phyloP scores from a whole-genome alignment of 2,797 vertebrate genomes.

The Xiphorhynchus erythropygius region DNA sequence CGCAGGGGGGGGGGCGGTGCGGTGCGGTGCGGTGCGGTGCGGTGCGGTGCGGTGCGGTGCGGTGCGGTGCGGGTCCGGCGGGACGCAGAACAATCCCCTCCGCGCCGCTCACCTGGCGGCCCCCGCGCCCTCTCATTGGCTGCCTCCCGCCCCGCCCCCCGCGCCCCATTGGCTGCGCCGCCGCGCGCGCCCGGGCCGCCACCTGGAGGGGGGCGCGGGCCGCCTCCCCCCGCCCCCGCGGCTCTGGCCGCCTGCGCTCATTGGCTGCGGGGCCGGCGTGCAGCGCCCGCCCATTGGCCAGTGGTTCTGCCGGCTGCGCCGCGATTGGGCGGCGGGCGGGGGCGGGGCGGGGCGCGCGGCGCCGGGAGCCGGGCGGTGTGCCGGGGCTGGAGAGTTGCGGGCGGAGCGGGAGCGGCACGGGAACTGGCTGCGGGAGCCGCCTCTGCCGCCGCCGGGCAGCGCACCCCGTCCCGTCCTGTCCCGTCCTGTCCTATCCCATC shows the following conservation, averaged over 20 bases:
- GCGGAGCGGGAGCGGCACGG: not conserved
- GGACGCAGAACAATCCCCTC: too few relatives aligned
- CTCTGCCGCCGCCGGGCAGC: accelerated
- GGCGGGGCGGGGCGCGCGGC: not conserved
- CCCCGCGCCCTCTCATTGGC: not conserved
- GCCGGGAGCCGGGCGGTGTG: slow-evolving; percentile 27
- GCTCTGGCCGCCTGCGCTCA: not conserved
- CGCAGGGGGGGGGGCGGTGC: too few relatives aligned
- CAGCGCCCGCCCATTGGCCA: not conserved
- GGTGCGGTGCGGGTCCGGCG: too few relatives aligned
- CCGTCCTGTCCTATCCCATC: too few relatives aligned
- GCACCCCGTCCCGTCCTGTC: not conserved
- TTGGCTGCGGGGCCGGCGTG: not conserved
- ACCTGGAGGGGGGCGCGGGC: not conserved
- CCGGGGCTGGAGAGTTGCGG: slow-evolving; percentile 32
- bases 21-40: too few relatives aligned
- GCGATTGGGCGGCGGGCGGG: slow-evolving; percentile 48
- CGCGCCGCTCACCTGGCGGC: too few relatives aligned
- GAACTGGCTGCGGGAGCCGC: not conserved
- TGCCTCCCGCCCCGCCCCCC: not conserved
- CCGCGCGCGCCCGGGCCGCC: not conserved
- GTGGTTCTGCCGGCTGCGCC: not conserved
- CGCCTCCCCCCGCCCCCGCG: not conserved
- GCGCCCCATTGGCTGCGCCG: not conserved
- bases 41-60: too few relatives aligned